These are phyloP conservation scores for Empidonax alnorum DNA, from an alignment of 2,113 vertebrate genomes.

Conservation along the genomic window DNA sequence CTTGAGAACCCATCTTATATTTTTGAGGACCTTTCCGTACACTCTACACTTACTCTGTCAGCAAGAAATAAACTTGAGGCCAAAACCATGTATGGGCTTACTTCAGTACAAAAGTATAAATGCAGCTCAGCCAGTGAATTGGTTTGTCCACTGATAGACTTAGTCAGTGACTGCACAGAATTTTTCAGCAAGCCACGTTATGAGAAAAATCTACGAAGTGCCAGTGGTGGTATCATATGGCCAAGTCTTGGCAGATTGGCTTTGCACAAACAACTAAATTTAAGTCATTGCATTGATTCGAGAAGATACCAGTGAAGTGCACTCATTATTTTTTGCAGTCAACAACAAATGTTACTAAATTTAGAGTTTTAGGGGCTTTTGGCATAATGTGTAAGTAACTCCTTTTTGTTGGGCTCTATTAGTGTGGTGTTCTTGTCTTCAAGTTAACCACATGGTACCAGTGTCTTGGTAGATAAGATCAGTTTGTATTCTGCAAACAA, in stretches of 20 bases:
- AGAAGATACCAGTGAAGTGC: background rate
- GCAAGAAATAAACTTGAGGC: background rate
- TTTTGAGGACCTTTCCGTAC: background rate
- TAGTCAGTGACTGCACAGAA: background rate
- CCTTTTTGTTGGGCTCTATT: background rate
- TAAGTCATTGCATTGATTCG: background rate
- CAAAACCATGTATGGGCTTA: background rate
- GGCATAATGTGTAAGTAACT: background rate
- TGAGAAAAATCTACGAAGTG: background rate
- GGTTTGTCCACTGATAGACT: background rate
- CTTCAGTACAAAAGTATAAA: background rate
- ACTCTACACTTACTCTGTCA: background rate
- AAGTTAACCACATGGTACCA: background rate
- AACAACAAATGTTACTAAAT: background rate
- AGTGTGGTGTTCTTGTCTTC: background rate
- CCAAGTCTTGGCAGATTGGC: background rate
- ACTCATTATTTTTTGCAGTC: background rate
- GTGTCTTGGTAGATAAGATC: background rate
- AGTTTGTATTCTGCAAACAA: background rate
- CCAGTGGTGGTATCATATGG: background rate
- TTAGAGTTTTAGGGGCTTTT: background rate
- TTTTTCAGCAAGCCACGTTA: background rate
- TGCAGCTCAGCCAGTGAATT: background rate
- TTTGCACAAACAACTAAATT: background rate
- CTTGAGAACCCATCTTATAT: background rate